Conservation (phyloP, 2,888 invertebrate genomes). For the Axea sp. region DNA sequence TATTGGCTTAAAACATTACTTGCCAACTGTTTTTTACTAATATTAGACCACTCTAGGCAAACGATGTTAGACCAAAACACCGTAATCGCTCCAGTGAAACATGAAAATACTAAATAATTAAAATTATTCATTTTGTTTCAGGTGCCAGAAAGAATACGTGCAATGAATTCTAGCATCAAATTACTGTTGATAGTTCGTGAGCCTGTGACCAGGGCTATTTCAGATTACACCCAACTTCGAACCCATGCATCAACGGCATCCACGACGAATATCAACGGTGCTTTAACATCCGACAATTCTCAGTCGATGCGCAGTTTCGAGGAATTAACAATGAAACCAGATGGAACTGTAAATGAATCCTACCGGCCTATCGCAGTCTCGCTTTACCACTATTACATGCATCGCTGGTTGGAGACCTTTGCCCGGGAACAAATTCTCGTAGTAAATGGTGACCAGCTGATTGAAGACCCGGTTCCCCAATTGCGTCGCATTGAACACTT, state of each 20-base stretch:
- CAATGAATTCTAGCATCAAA: slow-evolving; percentile 96
- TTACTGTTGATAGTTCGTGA: slow-evolving; percentile 96
- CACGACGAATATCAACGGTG: slow-evolving; percentile 78
- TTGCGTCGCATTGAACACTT: slow-evolving; percentile 92
- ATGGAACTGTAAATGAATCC: slow-evolving; percentile 90
- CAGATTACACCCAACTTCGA: slow-evolving; percentile 96
- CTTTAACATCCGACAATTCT: slow-evolving; percentile 55
- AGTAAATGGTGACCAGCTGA: slow-evolving; percentile 95
- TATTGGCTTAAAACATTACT: too few relatives aligned
- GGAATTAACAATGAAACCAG: slow-evolving; percentile 88
- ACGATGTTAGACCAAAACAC: too few relatives aligned
- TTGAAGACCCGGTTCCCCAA: slow-evolving; percentile 93
- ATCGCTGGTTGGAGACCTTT: slow-evolving; percentile 95
- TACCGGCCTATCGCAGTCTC: slow-evolving; percentile 93
- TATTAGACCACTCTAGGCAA: too few relatives aligned
- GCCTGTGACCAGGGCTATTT: slow-evolving; percentile 96
- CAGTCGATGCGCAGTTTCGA: slow-evolving; percentile 84
- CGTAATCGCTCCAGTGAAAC: too few relatives aligned
- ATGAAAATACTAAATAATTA: too few relatives aligned
- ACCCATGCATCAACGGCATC: slow-evolving; percentile 89
- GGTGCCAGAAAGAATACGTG: slow-evolving; percentile 95
- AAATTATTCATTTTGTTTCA: too few relatives aligned
- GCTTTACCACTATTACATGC: slow-evolving; percentile 94
- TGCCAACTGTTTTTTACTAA: too few relatives aligned
- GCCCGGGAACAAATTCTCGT: slow-evolving; percentile 94